These are phyloP conservation scores for Latrodectus elegans DNA, from an alignment of 2,888 invertebrate genomes.

Conservation along the genomic window DNA sequence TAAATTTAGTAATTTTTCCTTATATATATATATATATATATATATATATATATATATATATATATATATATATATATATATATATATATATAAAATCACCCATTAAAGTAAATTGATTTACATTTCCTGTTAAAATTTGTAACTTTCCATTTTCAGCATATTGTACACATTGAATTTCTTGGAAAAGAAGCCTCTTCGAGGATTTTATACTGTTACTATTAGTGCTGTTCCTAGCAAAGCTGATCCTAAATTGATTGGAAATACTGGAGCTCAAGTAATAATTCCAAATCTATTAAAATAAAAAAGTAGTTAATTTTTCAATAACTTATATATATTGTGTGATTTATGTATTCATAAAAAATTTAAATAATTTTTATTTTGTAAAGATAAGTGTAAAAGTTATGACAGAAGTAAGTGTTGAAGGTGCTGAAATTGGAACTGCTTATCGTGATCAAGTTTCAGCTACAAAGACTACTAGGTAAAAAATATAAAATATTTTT, in stretches of 20 bases:
- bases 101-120: too few relatives aligned
- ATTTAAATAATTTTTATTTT: constrained; percentile 2
- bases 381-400: constrained; percentile 79
- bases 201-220: constrained; percentile 87
- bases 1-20: too few relatives aligned
- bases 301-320: not conserved
- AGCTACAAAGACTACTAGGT: constrained; percentile 83
- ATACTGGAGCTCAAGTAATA: constrained; percentile 77
- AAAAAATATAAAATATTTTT: constrained; percentile 69
- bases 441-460: constrained; percentile 93
- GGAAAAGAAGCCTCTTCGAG: constrained; percentile 86
- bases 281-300: not conserved
- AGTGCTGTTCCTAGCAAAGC: constrained; percentile 81
- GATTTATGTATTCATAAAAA: too few relatives aligned
- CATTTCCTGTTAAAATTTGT: not conserved
- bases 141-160: constrained; percentile 32
- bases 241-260: constrained; percentile 78
- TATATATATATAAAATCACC: too few relatives aligned
- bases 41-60: too few relatives aligned
- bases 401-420: constrained; percentile 84
- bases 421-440: constrained; percentile 88
- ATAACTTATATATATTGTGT: not conserved
- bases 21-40: too few relatives aligned
- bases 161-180: constrained; percentile 85
- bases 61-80: too few relatives aligned